A percentile compares a stretch with the other conserved stretches of the same genome.
phyloP scores from a whole-genome alignment of 2,888 invertebrate species.

The Branchipolynoe longqiensis region DNA sequence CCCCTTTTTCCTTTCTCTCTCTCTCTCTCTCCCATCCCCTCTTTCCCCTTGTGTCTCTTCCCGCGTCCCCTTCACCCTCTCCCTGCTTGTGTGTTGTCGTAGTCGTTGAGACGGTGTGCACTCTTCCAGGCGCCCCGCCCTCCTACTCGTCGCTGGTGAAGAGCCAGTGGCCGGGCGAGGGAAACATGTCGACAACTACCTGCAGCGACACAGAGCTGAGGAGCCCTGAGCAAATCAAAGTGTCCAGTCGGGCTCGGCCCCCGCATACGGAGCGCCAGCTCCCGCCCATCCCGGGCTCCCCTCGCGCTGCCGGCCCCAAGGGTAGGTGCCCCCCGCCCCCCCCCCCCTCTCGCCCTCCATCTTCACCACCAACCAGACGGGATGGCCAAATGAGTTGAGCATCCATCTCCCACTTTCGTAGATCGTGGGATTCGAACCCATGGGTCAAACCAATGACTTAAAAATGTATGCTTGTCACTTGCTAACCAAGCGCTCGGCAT shows the following conservation, averaged over 20 bases:
- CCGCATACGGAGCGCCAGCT: slow-evolving; percentile 43
- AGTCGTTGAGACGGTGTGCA: background rate
- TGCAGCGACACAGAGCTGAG: slow-evolving; percentile 58
- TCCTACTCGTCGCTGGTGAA: slow-evolving; percentile 15
- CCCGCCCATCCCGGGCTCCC: slow-evolving; percentile 47
- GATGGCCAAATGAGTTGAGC: no score
- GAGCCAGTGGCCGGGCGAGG: slow-evolving; percentile 58
- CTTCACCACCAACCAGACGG: no score
- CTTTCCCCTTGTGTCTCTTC: no score
- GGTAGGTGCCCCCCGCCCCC: slow-evolving; percentile 6
- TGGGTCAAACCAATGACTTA: no score
- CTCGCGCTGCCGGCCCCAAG: slow-evolving; percentile 20
- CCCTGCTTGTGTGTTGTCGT: slow-evolving; percentile 6
- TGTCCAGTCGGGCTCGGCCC: slow-evolving; percentile 46
- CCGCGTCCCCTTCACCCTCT: no score
- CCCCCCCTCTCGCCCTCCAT: no score
- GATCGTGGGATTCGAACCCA: no score
- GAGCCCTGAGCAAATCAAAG: slow-evolving; percentile 58
- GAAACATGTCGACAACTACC: slow-evolving; percentile 51
- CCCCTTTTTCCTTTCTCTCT: no score
- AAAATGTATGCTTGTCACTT: no score
- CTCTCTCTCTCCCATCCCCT: no score
- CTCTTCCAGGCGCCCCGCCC: slow-evolving; percentile 46
- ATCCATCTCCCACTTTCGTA: no score
- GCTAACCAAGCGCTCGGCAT: no score